A percentile compares a stretch with the other conserved stretches of the same genome.
Evolutionary conservation across 2,888 invertebrate genomes (phyloP).

Genomic region (Chironomus tentans): DNA sequence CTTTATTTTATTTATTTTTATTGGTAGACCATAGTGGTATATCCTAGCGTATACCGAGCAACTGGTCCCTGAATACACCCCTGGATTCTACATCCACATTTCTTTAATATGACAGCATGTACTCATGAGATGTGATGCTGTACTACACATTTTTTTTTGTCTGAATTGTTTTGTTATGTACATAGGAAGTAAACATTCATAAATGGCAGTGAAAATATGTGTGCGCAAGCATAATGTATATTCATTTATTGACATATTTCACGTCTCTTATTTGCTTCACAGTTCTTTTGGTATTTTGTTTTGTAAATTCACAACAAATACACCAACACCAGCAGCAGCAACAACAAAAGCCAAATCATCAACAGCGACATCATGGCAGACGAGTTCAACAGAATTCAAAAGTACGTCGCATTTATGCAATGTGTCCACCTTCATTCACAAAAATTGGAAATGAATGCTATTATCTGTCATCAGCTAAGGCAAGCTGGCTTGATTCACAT

Average conservation of each 20-base stretch:
- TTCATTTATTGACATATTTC: not conserved
- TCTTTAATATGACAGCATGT: too few relatives aligned
- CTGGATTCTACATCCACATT: too few relatives aligned
- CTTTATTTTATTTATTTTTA: too few relatives aligned
- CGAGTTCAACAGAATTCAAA: constrained; percentile 1
- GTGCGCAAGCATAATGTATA: not conserved
- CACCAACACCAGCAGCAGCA: constrained; percentile 5
- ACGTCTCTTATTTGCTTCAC: not conserved
- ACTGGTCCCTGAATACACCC: too few relatives aligned
- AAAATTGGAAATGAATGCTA: constrained; percentile 58
- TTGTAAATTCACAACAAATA: not conserved
- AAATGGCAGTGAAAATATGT: not conserved
- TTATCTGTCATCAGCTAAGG: constrained; percentile 51
- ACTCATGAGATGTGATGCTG: too few relatives aligned
- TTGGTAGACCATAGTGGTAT: too few relatives aligned
- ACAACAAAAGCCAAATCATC: not conserved
- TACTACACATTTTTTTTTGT: not conserved
- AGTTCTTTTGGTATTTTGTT: constrained; percentile 6
- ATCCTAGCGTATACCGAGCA: too few relatives aligned
- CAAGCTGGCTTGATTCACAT: constrained; percentile 59
- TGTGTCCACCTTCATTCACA: constrained; percentile 57
- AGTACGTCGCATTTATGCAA: constrained; percentile 38
- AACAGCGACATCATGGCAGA: constrained; percentile 11
- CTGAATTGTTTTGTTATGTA: not conserved
- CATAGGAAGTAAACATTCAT: not conserved